phyloP scores from a whole-genome alignment of 2,888 invertebrate species.

The Drosophila subsilvestris region DNA sequence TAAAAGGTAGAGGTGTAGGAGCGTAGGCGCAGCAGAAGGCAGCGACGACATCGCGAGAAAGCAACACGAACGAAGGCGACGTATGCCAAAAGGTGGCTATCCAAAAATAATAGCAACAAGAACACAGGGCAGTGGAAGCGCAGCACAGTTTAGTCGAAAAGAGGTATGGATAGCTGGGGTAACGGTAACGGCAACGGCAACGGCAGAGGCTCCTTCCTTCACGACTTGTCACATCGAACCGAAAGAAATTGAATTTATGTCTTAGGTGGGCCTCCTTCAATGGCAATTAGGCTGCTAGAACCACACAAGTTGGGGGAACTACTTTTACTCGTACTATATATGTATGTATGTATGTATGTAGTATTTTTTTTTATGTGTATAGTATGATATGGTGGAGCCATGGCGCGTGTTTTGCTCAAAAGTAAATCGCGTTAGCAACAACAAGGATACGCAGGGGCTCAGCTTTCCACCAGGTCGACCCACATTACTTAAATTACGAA shows the following conservation, averaged over 20 bases:
- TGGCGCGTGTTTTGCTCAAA: conserved; percentile 62
- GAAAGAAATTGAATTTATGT: conserved; percentile 67
- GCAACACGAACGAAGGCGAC: conserved; percentile 42
- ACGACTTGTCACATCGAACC: conserved; percentile 58
- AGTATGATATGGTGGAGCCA: conserved; percentile 16
- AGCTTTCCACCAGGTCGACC: conserved; percentile 66
- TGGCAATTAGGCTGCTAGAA: conserved; percentile 62
- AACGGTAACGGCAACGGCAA: neutral
- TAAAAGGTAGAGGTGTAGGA: conserved; percentile 13
- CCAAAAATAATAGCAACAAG: conserved; percentile 54
- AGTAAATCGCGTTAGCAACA: conserved; percentile 68
- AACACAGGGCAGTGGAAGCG: conserved; percentile 23
- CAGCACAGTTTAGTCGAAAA: conserved; percentile 27
- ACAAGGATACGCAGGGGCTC: conserved; percentile 57
- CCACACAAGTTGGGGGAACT: conserved; percentile 17
- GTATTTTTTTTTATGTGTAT: conserved; percentile 1
- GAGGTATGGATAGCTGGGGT: conserved; percentile 16
- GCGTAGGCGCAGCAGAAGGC: neutral
- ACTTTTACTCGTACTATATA: neutral
- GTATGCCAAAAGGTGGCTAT: conserved; percentile 58
- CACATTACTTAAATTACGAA: conserved; percentile 80
- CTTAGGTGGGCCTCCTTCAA: conserved; percentile 53
- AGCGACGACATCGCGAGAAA: conserved; percentile 45
- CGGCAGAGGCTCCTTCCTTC: conserved; percentile 8
- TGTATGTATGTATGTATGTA: neutral